phyloP scores from a whole-genome alignment of 2,113 vertebrate genomes.

The Zapornia atra region DNA sequence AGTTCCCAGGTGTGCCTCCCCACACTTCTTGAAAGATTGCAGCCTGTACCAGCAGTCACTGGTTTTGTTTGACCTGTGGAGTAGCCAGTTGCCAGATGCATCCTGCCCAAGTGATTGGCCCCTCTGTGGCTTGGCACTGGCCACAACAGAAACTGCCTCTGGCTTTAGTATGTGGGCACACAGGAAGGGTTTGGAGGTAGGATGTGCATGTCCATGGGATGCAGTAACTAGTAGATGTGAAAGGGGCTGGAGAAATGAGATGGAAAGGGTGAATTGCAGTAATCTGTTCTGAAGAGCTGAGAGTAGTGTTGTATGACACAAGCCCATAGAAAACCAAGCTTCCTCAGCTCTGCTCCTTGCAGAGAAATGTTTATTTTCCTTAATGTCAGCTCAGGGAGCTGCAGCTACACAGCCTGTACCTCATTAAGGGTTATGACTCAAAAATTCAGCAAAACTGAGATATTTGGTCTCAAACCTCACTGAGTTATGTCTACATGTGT shows the following conservation, averaged over 20 bases:
- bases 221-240: neutral
- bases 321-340: neutral
- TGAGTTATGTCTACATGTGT: neutral
- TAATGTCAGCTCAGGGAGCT: neutral
- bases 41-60: neutral
- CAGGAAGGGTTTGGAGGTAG: neutral
- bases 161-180: fast-evolving
- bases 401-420: neutral
- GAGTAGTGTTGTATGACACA: neutral
- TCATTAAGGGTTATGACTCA: neutral
- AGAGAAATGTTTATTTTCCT: conserved; percentile 2
- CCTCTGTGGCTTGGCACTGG: neutral
- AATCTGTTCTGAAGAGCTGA: neutral
- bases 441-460: neutral
- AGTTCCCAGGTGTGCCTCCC: neutral
- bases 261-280: neutral
- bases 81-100: neutral
- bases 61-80: neutral
- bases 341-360: neutral
- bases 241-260: neutral
- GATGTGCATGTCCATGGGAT: neutral
- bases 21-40: neutral
- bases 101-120: neutral
- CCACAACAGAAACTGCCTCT: neutral
- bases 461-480: neutral